A percentile compares a stretch with the other conserved stretches of the same genome.
These are phyloP conservation scores for Mamestra configurata DNA, from an alignment of 1,140 invertebrate genomes.

Conservation along the genomic window DNA sequence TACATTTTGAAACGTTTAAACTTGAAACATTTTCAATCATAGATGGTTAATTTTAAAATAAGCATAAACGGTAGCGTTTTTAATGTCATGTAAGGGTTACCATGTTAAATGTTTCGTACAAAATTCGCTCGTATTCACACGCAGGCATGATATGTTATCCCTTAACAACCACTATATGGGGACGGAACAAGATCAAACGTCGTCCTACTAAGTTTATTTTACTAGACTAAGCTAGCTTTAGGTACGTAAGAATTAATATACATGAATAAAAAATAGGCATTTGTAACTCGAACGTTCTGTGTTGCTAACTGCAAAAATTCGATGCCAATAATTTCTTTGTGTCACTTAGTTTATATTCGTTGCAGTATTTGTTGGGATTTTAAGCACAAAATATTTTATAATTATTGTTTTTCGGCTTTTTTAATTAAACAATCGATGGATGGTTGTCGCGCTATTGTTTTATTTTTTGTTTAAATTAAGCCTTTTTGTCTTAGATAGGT, in stretches of 20 bases:
- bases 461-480: constrained; percentile 69
- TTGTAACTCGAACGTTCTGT: constrained; percentile 83
- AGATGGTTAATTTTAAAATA: constrained; percentile 45
- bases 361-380: constrained; percentile 74
- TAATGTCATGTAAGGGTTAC: constrained; percentile 51
- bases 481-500: constrained; percentile 82
- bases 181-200: constrained; percentile 54
- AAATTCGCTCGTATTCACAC: constrained; percentile 36
- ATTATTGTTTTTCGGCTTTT: constrained; percentile 63
- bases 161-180: constrained; percentile 40
- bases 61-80: constrained; percentile 48
- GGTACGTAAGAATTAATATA: constrained; percentile 75
- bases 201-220: constrained; percentile 71
- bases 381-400: constrained; percentile 67
- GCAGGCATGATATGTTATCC: constrained; percentile 45
- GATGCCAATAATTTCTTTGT: constrained; percentile 64
- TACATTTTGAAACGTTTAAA: constrained; percentile 43
- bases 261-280: constrained; percentile 70
- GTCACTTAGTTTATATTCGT: constrained; percentile 66
- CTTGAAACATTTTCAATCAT: constrained; percentile 43
- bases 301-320: constrained; percentile 73
- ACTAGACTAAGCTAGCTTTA: constrained; percentile 79
- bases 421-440: constrained; percentile 71
- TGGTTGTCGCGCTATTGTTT: constrained; percentile 77
- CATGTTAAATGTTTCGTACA: constrained; percentile 44